phyloP scores from a whole-genome alignment of 2,797 vertebrate species.

The Acomys russatus region DNA sequence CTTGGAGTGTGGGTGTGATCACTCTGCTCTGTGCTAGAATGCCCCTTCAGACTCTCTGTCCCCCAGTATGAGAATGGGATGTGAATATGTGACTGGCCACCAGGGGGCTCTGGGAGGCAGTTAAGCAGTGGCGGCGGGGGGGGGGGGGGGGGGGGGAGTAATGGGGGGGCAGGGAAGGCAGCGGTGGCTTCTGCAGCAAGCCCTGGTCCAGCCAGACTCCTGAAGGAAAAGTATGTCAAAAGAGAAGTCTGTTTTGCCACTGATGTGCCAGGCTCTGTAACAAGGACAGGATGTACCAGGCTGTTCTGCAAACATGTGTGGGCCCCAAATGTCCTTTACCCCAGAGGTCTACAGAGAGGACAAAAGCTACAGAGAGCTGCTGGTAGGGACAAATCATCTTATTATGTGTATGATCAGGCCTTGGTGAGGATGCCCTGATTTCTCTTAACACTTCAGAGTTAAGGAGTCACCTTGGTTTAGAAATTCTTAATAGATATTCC shows the following conservation, averaged over 20 bases:
- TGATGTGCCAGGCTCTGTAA: constrained; percentile 69
- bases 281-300: constrained; percentile 79
- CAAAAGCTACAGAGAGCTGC: constrained; percentile 64
- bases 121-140: constrained; percentile 65
- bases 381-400: constrained; percentile 47
- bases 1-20: not conserved
- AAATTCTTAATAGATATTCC: constrained; percentile 49
- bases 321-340: constrained; percentile 51
- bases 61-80: constrained; percentile 8
- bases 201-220: constrained; percentile 34
- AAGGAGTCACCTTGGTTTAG: not conserved
- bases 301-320: constrained; percentile 77
- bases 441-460: constrained; percentile 45
- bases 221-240: constrained; percentile 75
- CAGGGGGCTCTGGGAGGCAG: constrained; percentile 89
- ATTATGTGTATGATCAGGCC: constrained; percentile 18
- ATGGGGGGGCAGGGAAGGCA: no score
- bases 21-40: not conserved
- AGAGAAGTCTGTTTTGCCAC: constrained; percentile 79
- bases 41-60: constrained; percentile 30
- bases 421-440: constrained; percentile 10
- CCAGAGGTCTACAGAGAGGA: constrained; percentile 68
- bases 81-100: constrained; percentile 85
- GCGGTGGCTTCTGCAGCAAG: constrained; percentile 4
- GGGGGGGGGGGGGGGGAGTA: not conserved